Evolutionary conservation across 2,113 vertebrate species (phyloP).

Genomic region (Albula glossodonta): DNA sequence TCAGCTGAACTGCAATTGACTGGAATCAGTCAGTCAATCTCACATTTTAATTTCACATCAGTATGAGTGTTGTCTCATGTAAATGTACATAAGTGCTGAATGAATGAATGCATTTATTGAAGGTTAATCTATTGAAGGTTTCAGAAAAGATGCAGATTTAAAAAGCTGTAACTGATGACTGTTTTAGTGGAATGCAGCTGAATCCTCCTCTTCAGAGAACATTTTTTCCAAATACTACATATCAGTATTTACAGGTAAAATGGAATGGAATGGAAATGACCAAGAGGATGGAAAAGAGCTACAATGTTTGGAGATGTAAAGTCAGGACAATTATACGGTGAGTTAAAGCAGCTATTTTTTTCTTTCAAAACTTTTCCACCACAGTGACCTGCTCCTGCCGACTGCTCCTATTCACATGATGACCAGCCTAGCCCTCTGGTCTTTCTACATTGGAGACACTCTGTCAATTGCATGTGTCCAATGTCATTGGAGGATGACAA

Average conservation of each 20-base stretch:
- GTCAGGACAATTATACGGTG: no score
- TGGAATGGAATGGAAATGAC: neutral
- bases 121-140: neutral
- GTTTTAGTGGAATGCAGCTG: neutral
- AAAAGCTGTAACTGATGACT: neutral
- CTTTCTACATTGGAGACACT: no score
- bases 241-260: neutral
- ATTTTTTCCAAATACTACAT: neutral
- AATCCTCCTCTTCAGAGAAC: neutral
- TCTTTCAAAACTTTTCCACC: no score
- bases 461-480: no score
- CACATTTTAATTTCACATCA: neutral
- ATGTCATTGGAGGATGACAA: no score
- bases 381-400: no score
- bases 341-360: no score
- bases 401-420: no score
- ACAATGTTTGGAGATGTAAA: no score
- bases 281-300: no score
- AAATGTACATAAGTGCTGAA: neutral
- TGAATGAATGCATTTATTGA: neutral
- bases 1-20: neutral
- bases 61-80: neutral
- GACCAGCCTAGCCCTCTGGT: no score
- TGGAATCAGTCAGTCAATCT: neutral
- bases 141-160: neutral